Evolutionary conservation across 2,113 vertebrate species (phyloP).

Genomic region (Brevimyrus niger): DNA sequence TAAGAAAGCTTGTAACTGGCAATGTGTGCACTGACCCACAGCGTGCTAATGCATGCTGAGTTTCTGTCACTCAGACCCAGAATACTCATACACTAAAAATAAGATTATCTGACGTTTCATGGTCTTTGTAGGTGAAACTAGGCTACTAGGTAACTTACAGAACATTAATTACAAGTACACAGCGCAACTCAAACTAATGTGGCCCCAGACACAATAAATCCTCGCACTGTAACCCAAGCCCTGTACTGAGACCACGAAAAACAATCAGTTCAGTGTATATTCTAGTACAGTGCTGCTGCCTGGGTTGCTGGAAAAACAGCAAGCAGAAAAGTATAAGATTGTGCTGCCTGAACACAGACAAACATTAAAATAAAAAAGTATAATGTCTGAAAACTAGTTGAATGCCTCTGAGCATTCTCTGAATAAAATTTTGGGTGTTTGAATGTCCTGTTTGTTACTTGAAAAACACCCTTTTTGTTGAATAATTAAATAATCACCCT

Average conservation of each 20-base stretch:
- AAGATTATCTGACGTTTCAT: conserved; percentile 41
- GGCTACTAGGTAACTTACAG: conserved; percentile 36
- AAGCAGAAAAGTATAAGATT: background rate
- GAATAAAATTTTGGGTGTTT: conserved; percentile 11
- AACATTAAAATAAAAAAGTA: conserved; percentile 36
- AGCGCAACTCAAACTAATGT: background rate
- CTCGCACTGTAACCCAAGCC: background rate
- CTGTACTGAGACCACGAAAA: background rate
- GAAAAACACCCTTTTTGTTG: conserved; percentile 31
- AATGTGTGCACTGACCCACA: background rate
- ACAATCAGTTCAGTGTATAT: background rate
- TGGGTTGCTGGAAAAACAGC: background rate
- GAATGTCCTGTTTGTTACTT: conserved; percentile 30
- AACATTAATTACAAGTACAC: conserved; percentile 30
- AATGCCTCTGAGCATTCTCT: conserved; percentile 53
- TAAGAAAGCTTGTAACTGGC: background rate
- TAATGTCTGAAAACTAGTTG: conserved; percentile 56
- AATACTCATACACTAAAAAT: conserved; percentile 5
- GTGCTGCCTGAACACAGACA: background rate
- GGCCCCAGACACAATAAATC: background rate
- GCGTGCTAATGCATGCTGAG: background rate
- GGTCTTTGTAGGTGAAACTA: conserved; percentile 43
- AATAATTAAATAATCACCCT: conserved; percentile 40
- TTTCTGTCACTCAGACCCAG: background rate
- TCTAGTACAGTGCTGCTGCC: background rate